Evolutionary conservation across 2,888 invertebrate genomes (phyloP), one percentile per base, ranked within the genome.

Genomic region (Chouioia cunea): DNA sequence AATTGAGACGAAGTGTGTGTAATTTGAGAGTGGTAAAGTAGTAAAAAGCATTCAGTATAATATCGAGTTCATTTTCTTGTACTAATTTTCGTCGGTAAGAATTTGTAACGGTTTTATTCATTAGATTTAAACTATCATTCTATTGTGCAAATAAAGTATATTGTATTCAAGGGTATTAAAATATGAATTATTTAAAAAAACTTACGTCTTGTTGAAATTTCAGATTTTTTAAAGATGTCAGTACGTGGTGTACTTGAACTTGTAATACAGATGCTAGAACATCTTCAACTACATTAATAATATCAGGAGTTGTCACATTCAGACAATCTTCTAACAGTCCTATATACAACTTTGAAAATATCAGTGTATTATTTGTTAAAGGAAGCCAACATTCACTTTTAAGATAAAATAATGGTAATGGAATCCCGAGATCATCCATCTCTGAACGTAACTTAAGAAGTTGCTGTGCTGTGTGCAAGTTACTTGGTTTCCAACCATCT

Each of bases 401-500:
- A 74, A 83, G 72, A 58, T 76, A 82, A 20, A 71, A 76, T 1
- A 77, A 14, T 2, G 83, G 82, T 1, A 83, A 65, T 16, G 79
- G 65, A 16, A 85, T 81, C 4, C 82, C 80, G 52, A 84, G 77
- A 71, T 84, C 83, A 23, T 84, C 83, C 14, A 85, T 69, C 72
- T 85, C 85, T 0, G 77, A 68, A 22, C 82, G 52, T 2, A 85
- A 60, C 64, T 82, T 84, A 6, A 79, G 75, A 53, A 83, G 74
- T 74, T 80, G 83, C 64, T 83, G 80, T 62, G 69, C 92, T 8
- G 92, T 92, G 77, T 92, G 90, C 82, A 95, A 90, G 85, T 95
- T 94, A 64, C 91, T 90, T 0, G 95, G 94, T 46, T 92, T 91
- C 95, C 97, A 97, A 75, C 91, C 91, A 80, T 97, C 97, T 83